Base-by-base conservation (phyloP, 2,888 invertebrate species). In the Petrolisthes cinctipes region DNA sequence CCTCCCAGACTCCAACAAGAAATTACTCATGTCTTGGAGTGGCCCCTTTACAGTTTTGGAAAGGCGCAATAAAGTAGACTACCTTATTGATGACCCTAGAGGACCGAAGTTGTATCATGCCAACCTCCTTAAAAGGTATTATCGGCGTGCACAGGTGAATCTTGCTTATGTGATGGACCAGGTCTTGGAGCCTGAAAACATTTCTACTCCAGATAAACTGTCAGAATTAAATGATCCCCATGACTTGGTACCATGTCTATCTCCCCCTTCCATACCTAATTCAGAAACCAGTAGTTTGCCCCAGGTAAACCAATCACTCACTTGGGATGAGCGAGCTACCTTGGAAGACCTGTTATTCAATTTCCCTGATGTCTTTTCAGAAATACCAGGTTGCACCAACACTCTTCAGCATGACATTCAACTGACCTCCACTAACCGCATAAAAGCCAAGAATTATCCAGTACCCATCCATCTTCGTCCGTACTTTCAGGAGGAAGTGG, bases 401-500 rank as follows among this genome's bases (percentile, higher is more conserved):
- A 73, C 75, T 20, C 11, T 83, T 23, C n/a, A 37, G 23, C 71
- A 73, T 73, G 54, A 75, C 20, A 83, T 75, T 9, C 5, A 75
- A 4, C 78, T 85, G 17, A 61, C 4, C 17, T 76, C 75, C 54
- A 53, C 54, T 2, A 20, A 53, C 9, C 83, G 37, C 20, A 53
- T 56, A 0, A 37, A 51, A 53, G 17, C 56, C n/a, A 83, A 71
- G 57, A n/a, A n/a, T 37, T 83, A 83, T 51, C 75, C 75, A 7
- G 54, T 83, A 14, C 73, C 75, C 9, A 17, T 83, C 3, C 75
- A 83, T 75, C 75, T 73, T 51, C 37, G 54, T 9, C n/a, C 23
- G n/a, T n/a, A 83, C 56, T 83, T 83, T 37, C 23, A 85, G 6
- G 51, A 79, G 9, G 66, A 66, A 53, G 85, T 79, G 7, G 66